phyloP scores from a whole-genome alignment of 2,888 invertebrate species.

The Steromphala cineraria region DNA sequence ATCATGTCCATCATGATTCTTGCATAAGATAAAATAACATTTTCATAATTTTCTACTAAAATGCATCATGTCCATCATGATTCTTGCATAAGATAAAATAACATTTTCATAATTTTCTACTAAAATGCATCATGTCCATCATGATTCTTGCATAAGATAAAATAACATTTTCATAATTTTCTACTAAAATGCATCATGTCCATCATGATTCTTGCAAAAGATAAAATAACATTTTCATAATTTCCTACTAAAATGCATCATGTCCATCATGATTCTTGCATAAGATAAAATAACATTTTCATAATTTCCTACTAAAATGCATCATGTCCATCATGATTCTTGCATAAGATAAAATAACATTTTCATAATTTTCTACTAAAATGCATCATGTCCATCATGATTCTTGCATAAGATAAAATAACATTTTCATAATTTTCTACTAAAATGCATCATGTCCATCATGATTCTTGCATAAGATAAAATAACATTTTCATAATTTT shows the following conservation, averaged over 20 bases:
- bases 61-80: background rate
- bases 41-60: background rate
- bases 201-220: background rate
- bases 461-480: background rate
- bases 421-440: background rate
- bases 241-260: background rate
- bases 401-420: background rate
- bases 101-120: background rate
- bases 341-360: background rate
- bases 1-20: background rate
- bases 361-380: background rate
- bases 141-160: background rate
- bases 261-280: background rate
- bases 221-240: background rate
- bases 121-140: background rate
- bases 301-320: background rate
- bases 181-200: background rate
- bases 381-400: background rate
- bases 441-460: background rate
- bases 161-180: background rate
- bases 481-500: background rate
- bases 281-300: no score
- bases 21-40: background rate
- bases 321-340: background rate
- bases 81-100: background rate